Evolutionary conservation across 2,888 invertebrate species (phyloP), one percentile per base, ranked within the genome.

Genomic region (Polietes domitor): DNA sequence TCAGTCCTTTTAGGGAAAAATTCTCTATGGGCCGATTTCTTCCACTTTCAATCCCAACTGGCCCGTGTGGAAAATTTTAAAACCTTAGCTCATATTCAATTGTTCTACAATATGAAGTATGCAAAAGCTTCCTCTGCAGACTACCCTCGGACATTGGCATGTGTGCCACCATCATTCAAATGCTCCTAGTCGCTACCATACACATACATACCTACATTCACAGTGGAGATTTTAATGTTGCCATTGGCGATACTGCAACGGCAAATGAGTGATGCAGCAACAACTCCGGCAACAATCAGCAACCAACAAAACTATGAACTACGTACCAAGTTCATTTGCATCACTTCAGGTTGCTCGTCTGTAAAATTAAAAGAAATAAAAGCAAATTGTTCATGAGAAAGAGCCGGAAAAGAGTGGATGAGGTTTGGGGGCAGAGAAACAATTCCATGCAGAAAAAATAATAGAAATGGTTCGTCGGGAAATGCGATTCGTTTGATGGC

Each of bases 261-360:
- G 26, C 26, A 26, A n/a, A 80, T 74, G 77, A 73, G 70, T 68
- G 53, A 77, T 80, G 53, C 82, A 55, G 65, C 78, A 79, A 83
- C 77, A 81, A 82, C 7, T 74, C 43, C 85, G 86, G 86, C 85
- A 90, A 88, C 89, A 89, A 89, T 88, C 73, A 47, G n/a, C 47
- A 15, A 47, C 7, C 15, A 47, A 47, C 15, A 47, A 3, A 15
- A 47, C 47, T n/a, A n/a, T n/a, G n/a, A n/a, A n/a, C n/a, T 41
- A 41, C 41, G 47, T n/a, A 82, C 80, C 65, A 82, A 81, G 76
- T 84, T 82, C 84, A 84, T 84, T 84, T 84, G 84, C 82, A 82
- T 79, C 77, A 68, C 78, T 82, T 78, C 73, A 73, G 76, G 78
- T 85, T 85, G 78, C 55, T 82, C 85, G 73, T 82, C 77, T 83